These are phyloP conservation scores for Piliocolobus tephrosceles DNA, from an alignment of 2,113 vertebrate genomes.

Conservation along the genomic window DNA sequence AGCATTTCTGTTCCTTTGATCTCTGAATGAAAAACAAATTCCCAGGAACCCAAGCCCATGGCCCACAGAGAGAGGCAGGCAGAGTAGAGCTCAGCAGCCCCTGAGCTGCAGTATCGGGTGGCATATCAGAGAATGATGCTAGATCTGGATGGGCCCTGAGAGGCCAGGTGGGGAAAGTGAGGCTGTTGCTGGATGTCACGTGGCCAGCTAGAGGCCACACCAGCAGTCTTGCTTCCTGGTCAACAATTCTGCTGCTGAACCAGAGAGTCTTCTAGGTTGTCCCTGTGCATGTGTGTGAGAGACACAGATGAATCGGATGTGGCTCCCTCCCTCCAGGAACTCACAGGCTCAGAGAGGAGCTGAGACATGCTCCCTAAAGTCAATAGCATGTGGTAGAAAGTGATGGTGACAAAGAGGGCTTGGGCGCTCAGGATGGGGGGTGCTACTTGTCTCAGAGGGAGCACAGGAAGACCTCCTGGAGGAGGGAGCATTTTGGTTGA, in stretches of 20 bases:
- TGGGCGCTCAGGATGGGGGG: neutral
- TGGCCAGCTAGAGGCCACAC: neutral
- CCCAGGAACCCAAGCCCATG: slow-evolving; percentile 44
- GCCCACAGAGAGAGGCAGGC: neutral
- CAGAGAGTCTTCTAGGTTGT: neutral
- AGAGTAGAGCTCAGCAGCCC: neutral
- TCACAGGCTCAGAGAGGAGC: neutral
- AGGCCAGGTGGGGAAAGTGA: neutral
- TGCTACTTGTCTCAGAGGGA: neutral
- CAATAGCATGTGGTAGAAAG: neutral
- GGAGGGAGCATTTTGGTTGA: neutral
- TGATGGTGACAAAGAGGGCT: neutral
- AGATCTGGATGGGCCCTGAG: neutral
- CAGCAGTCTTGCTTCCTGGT: neutral
- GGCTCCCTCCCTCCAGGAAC: neutral
- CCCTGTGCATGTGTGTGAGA: rapidly evolving
- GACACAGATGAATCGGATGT: neutral
- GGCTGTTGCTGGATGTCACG: neutral
- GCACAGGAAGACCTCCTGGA: neutral
- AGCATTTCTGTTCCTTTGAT: slow-evolving; percentile 77
- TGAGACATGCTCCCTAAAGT: neutral
- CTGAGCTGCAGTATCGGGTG: neutral
- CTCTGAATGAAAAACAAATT: slow-evolving; percentile 72
- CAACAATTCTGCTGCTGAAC: neutral
- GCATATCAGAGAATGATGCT: neutral